Evolutionary conservation across 2,888 invertebrate species (phyloP).

Genomic region (Torymus auratus): DNA sequence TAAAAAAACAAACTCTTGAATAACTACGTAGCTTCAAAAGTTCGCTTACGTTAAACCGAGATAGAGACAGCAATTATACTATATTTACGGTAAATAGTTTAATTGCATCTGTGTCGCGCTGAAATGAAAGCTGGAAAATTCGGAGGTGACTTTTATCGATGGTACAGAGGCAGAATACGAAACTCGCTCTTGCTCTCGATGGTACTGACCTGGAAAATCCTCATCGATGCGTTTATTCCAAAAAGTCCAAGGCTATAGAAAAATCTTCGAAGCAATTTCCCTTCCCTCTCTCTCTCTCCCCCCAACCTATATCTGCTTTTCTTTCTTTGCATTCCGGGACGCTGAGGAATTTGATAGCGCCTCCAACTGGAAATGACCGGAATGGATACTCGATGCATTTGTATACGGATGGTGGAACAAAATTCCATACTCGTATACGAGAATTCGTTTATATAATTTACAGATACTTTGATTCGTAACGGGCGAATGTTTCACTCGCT

Average conservation of each 20-base stretch:
- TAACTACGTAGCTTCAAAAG: too few species aligned
- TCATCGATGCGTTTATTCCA: conserved; percentile 51
- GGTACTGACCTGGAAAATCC: conserved; percentile 49
- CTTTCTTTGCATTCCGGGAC: conserved; percentile 6
- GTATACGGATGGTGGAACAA: too few species aligned
- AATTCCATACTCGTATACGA: too few species aligned
- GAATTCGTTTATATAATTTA: too few species aligned
- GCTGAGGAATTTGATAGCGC: conserved; percentile 34
- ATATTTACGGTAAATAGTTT: conserved; percentile 6
- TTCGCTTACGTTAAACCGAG: not conserved
- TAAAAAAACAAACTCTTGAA: too few species aligned
- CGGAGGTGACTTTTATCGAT: conserved; percentile 37
- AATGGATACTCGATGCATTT: too few species aligned
- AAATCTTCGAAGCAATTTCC: conserved; percentile 34
- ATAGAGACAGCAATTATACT: not conserved
- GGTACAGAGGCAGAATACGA: conserved; percentile 27
- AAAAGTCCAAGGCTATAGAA: conserved; percentile 23
- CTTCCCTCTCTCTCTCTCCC: not conserved
- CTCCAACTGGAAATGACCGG: not conserved
- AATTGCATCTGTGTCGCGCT: not conserved
- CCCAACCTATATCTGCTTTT: conserved; percentile 1
- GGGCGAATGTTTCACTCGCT: too few species aligned
- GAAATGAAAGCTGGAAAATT: conserved; percentile 1
- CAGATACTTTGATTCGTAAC: too few species aligned
- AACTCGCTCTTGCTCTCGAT: not conserved